These are phyloP conservation scores for Myotis findleyi DNA, from an alignment of 2,797 vertebrate genomes.

Conservation along the genomic window DNA sequence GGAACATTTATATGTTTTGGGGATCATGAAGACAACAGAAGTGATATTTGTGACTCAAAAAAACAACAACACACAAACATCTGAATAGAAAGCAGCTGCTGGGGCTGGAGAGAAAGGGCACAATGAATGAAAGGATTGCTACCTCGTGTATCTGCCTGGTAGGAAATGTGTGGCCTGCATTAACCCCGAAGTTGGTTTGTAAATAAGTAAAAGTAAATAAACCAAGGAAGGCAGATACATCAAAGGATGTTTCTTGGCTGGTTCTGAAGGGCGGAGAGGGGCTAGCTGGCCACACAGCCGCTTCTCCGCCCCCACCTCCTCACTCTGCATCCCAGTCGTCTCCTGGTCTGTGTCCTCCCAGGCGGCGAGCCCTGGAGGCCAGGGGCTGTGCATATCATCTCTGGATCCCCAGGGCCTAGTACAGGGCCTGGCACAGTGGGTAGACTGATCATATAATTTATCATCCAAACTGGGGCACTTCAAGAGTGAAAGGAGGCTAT, in stretches of 20 bases:
- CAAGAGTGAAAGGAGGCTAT: background rate
- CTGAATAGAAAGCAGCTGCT: background rate
- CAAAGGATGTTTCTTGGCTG: background rate
- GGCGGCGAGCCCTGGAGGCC: background rate
- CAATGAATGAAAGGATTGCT: background rate
- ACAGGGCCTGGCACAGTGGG: background rate
- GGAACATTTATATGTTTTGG: background rate
- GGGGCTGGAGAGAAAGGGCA: background rate
- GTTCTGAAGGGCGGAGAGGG: background rate
- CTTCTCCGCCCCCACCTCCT: rapidly evolving
- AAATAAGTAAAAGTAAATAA: background rate
- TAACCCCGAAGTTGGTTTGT: background rate
- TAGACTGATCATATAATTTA: background rate
- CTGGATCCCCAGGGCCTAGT: background rate
- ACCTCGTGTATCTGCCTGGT: background rate
- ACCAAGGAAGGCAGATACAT: background rate
- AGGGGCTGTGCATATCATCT: background rate
- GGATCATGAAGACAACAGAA: background rate
- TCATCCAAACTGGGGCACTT: background rate
- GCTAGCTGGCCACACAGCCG: rapidly evolving
- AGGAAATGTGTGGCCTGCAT: background rate
- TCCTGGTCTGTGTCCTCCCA: background rate
- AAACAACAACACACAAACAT: background rate
- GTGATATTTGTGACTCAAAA: background rate
- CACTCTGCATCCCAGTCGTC: rapidly evolving